phyloP scores from a whole-genome alignment of 2,888 invertebrate species.

The Dioctria rufipes region DNA sequence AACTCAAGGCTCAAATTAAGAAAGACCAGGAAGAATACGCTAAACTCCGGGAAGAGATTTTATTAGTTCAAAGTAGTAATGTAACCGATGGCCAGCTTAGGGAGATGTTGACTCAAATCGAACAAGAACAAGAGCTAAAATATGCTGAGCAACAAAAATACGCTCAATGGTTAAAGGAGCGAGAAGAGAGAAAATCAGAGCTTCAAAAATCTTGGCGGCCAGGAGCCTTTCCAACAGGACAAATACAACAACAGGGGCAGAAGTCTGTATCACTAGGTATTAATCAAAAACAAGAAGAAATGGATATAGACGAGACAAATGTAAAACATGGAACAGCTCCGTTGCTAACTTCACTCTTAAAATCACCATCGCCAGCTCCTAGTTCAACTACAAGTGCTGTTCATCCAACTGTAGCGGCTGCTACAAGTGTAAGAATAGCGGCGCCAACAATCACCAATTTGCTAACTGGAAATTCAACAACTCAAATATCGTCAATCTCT shows the following conservation, averaged over 20 bases:
- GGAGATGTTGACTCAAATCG: constrained; percentile 82
- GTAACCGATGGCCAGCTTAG: constrained; percentile 82
- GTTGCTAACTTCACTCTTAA: constrained; percentile 85
- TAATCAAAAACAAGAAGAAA: constrained; percentile 59
- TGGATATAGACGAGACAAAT: constrained; percentile 64
- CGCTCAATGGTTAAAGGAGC: constrained; percentile 74
- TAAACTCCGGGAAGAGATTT: constrained; percentile 77
- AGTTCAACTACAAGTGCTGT: constrained; percentile 64
- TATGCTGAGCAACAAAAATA: constrained; percentile 79
- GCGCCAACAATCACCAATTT: constrained; percentile 71
- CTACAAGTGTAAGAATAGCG: constrained; percentile 63
- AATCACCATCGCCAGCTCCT: constrained; percentile 77
- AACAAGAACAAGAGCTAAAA: constrained; percentile 80
- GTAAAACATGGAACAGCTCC: constrained; percentile 77
- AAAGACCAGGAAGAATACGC: constrained; percentile 83
- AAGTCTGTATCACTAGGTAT: constrained; percentile 43
- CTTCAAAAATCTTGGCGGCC: constrained; percentile 74
- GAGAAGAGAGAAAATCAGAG: constrained; percentile 78
- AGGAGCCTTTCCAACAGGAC: constrained; percentile 50
- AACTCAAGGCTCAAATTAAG: constrained; percentile 80
- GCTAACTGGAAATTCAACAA: constrained; percentile 66
- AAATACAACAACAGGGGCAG: constrained; percentile 4
- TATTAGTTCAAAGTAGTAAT: constrained; percentile 71
- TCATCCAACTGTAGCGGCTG: not conserved
- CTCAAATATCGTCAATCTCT: constrained; percentile 59